These are phyloP conservation scores for Turnix velox DNA, from an alignment of 2,113 vertebrate species.

Conservation along the genomic window DNA sequence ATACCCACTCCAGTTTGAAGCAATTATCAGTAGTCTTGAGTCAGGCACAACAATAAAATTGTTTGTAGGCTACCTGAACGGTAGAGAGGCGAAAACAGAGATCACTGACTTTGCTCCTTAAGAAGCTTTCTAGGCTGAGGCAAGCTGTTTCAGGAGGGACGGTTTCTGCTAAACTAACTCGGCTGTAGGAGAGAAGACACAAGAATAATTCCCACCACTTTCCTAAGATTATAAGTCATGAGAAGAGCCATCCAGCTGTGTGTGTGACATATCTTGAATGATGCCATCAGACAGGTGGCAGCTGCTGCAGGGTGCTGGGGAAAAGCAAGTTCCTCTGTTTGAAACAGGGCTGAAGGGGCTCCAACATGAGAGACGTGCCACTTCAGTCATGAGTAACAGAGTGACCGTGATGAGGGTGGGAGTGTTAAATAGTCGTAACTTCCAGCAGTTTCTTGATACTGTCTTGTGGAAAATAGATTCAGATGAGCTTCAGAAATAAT, in stretches of 20 bases:
- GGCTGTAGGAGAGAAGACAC: neutral
- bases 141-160: neutral
- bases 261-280: neutral
- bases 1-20: accelerated
- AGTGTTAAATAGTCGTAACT: neutral
- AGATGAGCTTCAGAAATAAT: slow-evolving; percentile 10
- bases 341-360: neutral
- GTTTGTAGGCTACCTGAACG: neutral
- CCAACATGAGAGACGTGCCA: accelerated
- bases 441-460: neutral
- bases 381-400: neutral
- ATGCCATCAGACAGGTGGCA: neutral
- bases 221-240: neutral
- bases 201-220: neutral
- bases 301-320: neutral
- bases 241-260: neutral
- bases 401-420: neutral
- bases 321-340: neutral
- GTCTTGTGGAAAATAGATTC: neutral
- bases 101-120: neutral
- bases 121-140: neutral
- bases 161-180: neutral
- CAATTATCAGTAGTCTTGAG: neutral
- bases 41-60: neutral
- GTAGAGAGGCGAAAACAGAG: neutral